A percentile compares a stretch with the other conserved stretches of the same genome.
Conservation (phyloP, 2,797 vertebrate species). For the Rhodeus uyekii region DNA sequence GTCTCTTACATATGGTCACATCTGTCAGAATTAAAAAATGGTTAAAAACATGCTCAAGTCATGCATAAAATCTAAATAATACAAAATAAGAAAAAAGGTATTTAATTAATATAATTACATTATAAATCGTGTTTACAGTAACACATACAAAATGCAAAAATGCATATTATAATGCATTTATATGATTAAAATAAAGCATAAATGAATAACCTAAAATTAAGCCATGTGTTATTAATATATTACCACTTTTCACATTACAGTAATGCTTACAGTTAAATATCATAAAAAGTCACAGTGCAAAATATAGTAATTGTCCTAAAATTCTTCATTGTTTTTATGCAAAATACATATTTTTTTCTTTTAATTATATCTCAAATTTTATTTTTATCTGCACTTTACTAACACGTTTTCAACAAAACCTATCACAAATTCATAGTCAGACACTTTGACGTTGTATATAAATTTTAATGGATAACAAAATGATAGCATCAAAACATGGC, state of each 20-base stretch:
- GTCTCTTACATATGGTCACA: neutral
- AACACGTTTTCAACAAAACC: neutral
- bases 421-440: constrained; percentile 53
- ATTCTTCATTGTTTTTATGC: neutral
- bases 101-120: too few species aligned
- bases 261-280: neutral
- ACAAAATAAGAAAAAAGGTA: neutral
- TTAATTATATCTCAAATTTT: neutral
- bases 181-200: too few species aligned
- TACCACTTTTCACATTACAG: too few species aligned
- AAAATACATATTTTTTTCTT: neutral
- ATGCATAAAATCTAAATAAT: neutral
- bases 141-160: too few species aligned
- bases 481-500: constrained; percentile 85
- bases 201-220: too few species aligned
- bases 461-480: constrained; percentile 98
- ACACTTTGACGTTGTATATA: constrained; percentile 79
- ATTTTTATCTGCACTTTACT: neutral
- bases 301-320: neutral
- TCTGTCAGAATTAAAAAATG: neutral
- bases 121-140: too few species aligned
- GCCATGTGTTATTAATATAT: too few species aligned
- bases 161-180: too few species aligned
- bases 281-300: neutral
- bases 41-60: neutral